A percentile compares a stretch with the other conserved stretches of the same genome.
phyloP scores from a whole-genome alignment of 2,113 vertebrate genomes.

The Ochotona princeps region DNA sequence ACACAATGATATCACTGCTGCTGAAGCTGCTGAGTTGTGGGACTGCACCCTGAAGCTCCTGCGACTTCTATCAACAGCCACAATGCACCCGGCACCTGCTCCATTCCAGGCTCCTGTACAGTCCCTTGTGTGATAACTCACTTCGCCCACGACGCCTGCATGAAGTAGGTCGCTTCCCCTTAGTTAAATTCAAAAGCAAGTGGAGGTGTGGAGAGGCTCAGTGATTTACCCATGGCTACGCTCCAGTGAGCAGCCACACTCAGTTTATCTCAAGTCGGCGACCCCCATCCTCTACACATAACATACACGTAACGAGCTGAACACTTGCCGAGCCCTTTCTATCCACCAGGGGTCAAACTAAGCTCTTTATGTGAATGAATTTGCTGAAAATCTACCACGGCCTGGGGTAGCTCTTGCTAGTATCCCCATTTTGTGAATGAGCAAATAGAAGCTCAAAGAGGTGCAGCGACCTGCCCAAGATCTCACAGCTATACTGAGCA shows the following conservation, averaged over 20 bases:
- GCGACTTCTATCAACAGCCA: not conserved
- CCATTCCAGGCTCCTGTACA: no score
- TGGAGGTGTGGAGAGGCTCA: no score
- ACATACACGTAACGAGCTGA: no score
- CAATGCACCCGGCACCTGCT: not conserved
- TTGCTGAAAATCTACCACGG: not conserved
- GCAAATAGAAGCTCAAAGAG: not conserved
- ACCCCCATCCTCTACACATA: no score
- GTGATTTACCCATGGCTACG: no score
- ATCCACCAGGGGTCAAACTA: not conserved
- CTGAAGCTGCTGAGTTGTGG: not conserved
- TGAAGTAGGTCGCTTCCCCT: not conserved
- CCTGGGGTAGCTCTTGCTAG: no score
- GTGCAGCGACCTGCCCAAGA: no score
- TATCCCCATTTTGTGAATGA: not conserved
- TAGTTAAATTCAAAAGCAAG: not conserved
- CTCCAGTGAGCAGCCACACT: no score
- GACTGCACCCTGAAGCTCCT: not conserved
- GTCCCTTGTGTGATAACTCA: not conserved
- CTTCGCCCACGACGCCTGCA: not conserved
- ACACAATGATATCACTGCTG: rapidly evolving
- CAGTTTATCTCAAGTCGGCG: no score
- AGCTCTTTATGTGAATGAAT: not conserved
- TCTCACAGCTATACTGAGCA: not conserved
- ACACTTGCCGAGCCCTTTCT: not conserved